Conservation (phyloP, 2,888 invertebrate species). For the Leptura quadrifasciata region DNA sequence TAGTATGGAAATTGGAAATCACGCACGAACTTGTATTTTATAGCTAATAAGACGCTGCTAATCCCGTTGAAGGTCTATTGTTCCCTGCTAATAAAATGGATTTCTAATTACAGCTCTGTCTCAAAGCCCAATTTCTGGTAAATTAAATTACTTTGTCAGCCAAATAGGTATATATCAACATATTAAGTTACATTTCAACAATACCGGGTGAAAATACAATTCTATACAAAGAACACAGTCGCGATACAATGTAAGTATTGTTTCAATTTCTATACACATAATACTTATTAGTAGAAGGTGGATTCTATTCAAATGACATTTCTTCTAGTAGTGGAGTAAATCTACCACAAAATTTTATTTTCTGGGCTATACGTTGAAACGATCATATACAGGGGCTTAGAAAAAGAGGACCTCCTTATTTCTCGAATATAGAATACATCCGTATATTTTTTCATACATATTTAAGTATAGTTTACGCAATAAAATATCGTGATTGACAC, state of each 20-base stretch:
- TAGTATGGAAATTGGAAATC: conserved; percentile 74
- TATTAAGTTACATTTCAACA: not conserved
- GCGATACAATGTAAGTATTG: not conserved
- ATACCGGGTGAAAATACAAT: not conserved
- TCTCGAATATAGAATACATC: too few relatives aligned
- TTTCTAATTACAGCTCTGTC: conserved; percentile 66
- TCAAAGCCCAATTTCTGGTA: conserved; percentile 44
- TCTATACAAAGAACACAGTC: not conserved
- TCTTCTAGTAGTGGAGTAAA: too few relatives aligned
- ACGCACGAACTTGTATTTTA: conserved; percentile 71
- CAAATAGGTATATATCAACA: conserved; percentile 20
- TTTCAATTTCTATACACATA: too few relatives aligned
- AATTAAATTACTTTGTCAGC: conserved; percentile 35
- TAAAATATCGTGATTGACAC: too few relatives aligned
- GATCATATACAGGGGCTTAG: too few relatives aligned
- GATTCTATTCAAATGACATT: too few relatives aligned
- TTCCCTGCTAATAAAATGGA: conserved; percentile 67
- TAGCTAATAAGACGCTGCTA: conserved; percentile 71
- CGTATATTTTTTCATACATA: too few relatives aligned
- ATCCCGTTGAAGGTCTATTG: conserved; percentile 68
- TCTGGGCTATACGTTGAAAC: too few relatives aligned
- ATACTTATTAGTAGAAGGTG: too few relatives aligned
- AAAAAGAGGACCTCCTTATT: too few relatives aligned
- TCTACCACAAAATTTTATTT: too few relatives aligned
- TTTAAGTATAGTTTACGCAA: too few relatives aligned